Evolutionary conservation across 1,140 invertebrate species (phyloP), one percentile per base, ranked within the genome.

Genomic region (Calliphora vicina): DNA sequence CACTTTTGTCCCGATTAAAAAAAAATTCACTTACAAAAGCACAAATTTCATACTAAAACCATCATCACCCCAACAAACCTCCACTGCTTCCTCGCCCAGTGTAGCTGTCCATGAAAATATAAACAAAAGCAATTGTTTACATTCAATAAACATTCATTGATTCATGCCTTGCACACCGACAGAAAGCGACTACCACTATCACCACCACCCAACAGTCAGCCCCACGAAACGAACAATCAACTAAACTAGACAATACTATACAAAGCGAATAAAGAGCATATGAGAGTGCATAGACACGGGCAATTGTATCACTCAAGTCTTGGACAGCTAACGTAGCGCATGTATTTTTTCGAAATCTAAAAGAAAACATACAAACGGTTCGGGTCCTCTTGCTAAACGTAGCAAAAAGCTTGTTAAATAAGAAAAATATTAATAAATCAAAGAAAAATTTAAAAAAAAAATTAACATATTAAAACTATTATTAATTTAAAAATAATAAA

Each of bases 261-360:
- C 35, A 35, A 67, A 67, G 20, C 20, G 61, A 67, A n/a, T 57
- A 57, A 57, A 57, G 61, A 67, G 61, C 61, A 12, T 25, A 20
- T 25, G 61, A 67, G 61, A 10, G n/a, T 23, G n/a, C n/a, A 9
- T 67, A 23, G 0, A 67, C 61, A 8, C n/a, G 1, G n/a, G 0
- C n/a, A 67, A 23, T 78, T 23, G 35, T 43, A 78, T 78, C 74
- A 78, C 35, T 78, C 25, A 78, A 78, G 74, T 78, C 35, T 78
- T 78, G 74, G 42, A n/a, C 42, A 43, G 74, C 74, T 23, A 78
- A 78, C 74, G 74, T 23, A 43, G 74, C 74, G 74, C 74, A 43
- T 78, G 35, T 43, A 43, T 43, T 43, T 43, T 78, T 13, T 78
- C n/a, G n/a, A n/a, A n/a, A n/a, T n/a, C n/a, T n/a, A n/a, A n/a